These are phyloP conservation scores for Cheirogaleus major DNA, from an alignment of 2,797 vertebrate species.

Conservation along the genomic window DNA sequence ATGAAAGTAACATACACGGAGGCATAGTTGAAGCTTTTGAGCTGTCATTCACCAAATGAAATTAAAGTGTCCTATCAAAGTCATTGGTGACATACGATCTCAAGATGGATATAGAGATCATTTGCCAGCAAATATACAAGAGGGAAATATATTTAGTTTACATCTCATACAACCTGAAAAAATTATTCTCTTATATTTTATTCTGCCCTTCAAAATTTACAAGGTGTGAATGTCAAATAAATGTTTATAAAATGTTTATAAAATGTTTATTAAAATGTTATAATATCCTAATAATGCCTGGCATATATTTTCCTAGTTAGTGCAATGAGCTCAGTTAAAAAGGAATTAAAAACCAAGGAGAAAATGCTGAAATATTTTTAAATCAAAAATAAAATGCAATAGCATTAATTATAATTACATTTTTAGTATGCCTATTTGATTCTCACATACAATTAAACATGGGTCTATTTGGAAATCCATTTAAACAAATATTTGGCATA, in stretches of 20 bases:
- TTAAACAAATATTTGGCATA: neutral
- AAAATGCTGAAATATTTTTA: neutral
- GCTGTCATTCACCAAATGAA: slow-evolving; percentile 35
- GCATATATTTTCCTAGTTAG: neutral
- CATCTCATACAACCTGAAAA: neutral
- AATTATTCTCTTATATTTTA: neutral
- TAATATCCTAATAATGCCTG: neutral
- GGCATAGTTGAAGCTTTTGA: neutral
- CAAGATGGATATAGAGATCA: neutral
- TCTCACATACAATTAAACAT: neutral
- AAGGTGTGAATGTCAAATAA: neutral
- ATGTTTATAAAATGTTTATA: too few species aligned
- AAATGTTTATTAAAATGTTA: too few species aligned
- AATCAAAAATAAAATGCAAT: neutral
- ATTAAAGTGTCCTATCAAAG: neutral
- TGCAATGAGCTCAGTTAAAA: neutral
- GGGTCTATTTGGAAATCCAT: neutral
- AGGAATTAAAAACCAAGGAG: neutral
- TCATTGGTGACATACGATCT: slow-evolving; percentile 13
- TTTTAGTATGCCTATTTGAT: neutral
- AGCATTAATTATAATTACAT: neutral
- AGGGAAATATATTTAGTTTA: neutral
- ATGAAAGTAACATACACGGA: neutral
- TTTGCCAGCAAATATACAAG: neutral
- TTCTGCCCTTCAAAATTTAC: slow-evolving; percentile 18